Percentiles rank a stretch among this genome's conserved stretches.
Conservation (phyloP, 2,113 vertebrate genomes). For the Lipophrys pholis region DNA sequence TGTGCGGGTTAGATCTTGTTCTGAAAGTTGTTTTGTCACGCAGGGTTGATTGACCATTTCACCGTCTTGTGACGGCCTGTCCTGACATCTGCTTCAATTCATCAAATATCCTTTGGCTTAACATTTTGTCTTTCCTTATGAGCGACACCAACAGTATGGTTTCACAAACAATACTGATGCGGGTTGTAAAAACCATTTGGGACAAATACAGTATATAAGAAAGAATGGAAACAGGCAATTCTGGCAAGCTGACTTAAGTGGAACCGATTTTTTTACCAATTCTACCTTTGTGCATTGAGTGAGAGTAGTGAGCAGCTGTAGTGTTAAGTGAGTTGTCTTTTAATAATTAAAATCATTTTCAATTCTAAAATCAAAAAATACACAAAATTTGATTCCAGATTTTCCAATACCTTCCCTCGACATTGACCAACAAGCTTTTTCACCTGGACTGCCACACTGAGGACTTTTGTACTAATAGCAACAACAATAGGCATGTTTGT, state of each 20-base stretch:
- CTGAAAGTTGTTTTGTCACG: conserved; percentile 9
- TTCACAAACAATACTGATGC: neutral
- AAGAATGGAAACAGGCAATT: neutral
- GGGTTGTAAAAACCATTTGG: neutral
- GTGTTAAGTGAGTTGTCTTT: no score
- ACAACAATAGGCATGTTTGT: no score
- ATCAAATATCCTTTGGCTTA: neutral
- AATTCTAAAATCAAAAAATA: no score
- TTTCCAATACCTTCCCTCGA: no score
- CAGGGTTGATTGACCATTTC: conserved; percentile 19
- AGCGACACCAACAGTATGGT: neutral
- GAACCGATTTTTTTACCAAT: no score
- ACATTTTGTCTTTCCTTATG: neutral
- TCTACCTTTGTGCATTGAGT: no score
- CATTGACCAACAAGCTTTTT: no score
- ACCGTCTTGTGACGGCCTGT: conserved; percentile 10
- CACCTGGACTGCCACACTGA: no score
- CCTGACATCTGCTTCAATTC: conserved; percentile 12
- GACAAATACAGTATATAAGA: neutral
- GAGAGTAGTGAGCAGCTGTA: no score
- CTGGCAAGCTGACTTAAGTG: neutral
- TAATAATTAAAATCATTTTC: no score
- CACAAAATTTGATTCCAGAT: no score
- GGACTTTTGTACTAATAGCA: no score
- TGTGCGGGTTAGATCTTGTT: conserved; percentile 1